Evolutionary conservation across 2,113 vertebrate genomes (phyloP), one percentile per base, ranked within the genome.

Genomic region (Mormyrus iriodes): DNA sequence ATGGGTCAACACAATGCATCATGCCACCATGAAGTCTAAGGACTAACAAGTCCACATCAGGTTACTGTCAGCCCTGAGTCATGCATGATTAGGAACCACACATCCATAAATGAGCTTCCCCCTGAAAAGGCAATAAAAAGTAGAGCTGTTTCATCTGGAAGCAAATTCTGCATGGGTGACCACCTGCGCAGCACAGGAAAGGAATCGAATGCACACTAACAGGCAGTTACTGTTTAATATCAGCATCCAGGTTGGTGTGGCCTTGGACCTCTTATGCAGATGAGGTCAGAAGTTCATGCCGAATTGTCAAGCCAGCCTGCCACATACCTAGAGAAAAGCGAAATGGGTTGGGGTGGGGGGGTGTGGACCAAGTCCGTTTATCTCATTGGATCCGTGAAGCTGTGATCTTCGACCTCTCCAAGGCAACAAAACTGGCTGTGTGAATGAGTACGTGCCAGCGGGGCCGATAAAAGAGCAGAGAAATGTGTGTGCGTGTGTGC

Each of bases 261-360:
- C 73, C 73, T 79, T 79, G 73, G 73, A 79, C 73, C 73, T 79
- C 73, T 35, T 42, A 79, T 79, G 73, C 73, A 79, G 73, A 79
- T 42, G 73, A 79, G 73, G 73, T 79, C 73, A 42, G 73, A 79
- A 35, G 73, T 42, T 19, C 35, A 79, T 4, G 17, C 73, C 17
- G 13, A 19, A 79, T 79, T 79, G 73, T 79, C 73, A 79, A 79
- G 61, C 35, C 73, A 42, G 73, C 73, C 73, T 79, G 73, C 73
- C 69, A 76, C 31, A 39, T 5, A 39, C 69, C 31, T 13, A 35
- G 69, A 15, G 69, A 76, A 17, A 15, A 76, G 69, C 69, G 39
- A 76, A 76, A 35, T 0, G 69, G 3, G 61, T 27, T n/a, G 8
- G 55, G 5, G 55, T 4, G 6, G 58, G 55, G 55, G 27, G 65